Evolutionary conservation across 2,888 invertebrate species (phyloP).

Genomic region (Neoaliturus tenellus): DNA sequence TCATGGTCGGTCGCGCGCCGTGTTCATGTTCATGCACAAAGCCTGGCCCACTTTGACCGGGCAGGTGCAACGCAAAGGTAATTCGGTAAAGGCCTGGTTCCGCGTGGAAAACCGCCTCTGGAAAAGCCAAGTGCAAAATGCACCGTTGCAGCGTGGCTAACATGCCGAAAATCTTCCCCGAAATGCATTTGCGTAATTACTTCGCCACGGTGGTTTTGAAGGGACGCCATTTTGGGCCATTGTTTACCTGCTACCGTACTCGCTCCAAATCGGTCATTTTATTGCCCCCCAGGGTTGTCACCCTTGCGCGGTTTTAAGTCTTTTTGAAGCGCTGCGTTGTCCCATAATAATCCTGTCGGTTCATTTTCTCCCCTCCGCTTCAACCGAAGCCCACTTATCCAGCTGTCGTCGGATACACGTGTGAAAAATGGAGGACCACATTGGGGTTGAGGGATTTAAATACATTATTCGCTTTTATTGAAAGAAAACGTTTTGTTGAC

Average conservation of each 20-base stretch:
- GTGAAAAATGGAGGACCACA: not conserved
- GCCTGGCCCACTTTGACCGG: constrained; percentile 22
- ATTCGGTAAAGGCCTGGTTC: constrained; percentile 31
- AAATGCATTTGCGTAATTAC: constrained; percentile 41
- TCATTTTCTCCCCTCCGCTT: constrained; percentile 9
- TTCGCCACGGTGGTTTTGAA: constrained; percentile 14
- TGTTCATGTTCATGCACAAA: not conserved
- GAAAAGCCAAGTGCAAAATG: not conserved
- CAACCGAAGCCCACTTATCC: not conserved
- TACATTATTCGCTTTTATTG: too few relatives aligned
- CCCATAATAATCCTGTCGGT: constrained; percentile 29
- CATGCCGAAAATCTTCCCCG: not conserved
- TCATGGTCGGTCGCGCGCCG: not conserved
- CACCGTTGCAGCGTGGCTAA: not conserved
- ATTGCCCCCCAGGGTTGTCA: constrained; percentile 38
- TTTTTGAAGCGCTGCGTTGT: constrained; percentile 41
- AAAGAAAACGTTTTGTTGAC: too few relatives aligned
- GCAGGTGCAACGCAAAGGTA: constrained; percentile 26
- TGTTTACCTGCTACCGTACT: constrained; percentile 51
- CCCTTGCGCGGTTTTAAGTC: constrained; percentile 33
- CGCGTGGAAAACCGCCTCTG: not conserved
- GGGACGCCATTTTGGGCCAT: constrained; percentile 43
- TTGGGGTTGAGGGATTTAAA: not conserved
- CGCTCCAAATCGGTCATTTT: constrained; percentile 35
- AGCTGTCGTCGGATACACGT: not conserved